A percentile compares a stretch with the other conserved stretches of the same genome.
These are phyloP conservation scores for Dione juno DNA, from an alignment of 2,888 invertebrate species.

Conservation along the genomic window DNA sequence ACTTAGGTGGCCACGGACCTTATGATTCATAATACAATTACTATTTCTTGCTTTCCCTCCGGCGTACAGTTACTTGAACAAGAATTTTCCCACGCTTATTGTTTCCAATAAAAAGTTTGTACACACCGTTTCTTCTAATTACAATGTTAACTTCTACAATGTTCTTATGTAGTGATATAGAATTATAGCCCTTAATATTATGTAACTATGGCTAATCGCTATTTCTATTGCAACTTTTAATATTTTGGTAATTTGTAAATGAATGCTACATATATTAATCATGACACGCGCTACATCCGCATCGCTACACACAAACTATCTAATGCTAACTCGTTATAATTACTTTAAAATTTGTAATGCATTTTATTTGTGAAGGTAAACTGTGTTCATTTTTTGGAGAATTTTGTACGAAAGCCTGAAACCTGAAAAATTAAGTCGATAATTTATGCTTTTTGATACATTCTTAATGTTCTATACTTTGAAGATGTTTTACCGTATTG, in stretches of 20 bases:
- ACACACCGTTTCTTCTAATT: conserved; percentile 49
- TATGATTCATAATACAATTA: conserved; percentile 59
- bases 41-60: conserved; percentile 62
- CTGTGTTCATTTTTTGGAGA: too few relatives aligned
- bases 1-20: conserved; percentile 29
- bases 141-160: conserved; percentile 40
- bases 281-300: conserved; percentile 54
- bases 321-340: conserved; percentile 27
- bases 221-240: conserved; percentile 4
- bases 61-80: conserved; percentile 63
- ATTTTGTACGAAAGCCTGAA: too few relatives aligned
- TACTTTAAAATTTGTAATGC: too few relatives aligned
- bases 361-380: too few relatives aligned
- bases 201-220: conserved; percentile 17
- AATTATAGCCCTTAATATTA: conserved; percentile 35
- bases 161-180: background rate
- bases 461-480: too few relatives aligned
- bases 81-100: conserved; percentile 75
- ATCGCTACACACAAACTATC: conserved; percentile 40
- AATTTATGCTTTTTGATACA: too few relatives aligned
- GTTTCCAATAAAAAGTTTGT: conserved; percentile 59
- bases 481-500: too few relatives aligned
- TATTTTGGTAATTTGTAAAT: conserved; percentile 46
- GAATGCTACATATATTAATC: conserved; percentile 52
- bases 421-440: too few relatives aligned